Evolutionary conservation across 2,113 vertebrate species (phyloP), one percentile per base, ranked within the genome.

Genomic region (Mus musculus): DNA sequence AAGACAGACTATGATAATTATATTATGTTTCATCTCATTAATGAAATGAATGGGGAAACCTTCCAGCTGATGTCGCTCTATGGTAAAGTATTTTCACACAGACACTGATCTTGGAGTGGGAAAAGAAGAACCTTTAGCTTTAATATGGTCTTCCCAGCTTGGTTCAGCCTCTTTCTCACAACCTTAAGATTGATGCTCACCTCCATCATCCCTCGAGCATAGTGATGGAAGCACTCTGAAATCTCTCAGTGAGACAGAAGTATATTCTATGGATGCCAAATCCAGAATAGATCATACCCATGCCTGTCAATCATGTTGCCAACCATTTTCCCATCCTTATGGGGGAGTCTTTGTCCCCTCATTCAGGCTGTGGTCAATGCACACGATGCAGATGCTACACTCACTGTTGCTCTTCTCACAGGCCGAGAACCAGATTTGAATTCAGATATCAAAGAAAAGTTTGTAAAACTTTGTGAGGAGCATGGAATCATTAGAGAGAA

Each of bases 11-110:
- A 71, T 30, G 0, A 0, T 26, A 0, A 0, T 0, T 91, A 94
- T 3, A 0, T 89, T 26, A 61, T 93, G 0, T 30, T 93, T 65
- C 0, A 87, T 12, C 3, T 80, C 3, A 0, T 0, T 12, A 97
- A 95, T 63, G 0, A 1, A 61, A 89, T 49, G 0, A 0, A 26
- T 7, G 26, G 4, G 0, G 0, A 13, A 33, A 4, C 2, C 0
- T 80, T 46, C 49, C n/a, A 91, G 26, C 0, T 95, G 46, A 12
- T 94, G 33, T 20, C 39, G 2, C 81, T 96, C 46, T 91, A 36
- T 0, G 94, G 95, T 97, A 94, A 1, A 52, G 86, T 94, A 93
- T 82, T 89, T 91, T 89, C 69, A 76, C 28, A 0, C 52, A 61
- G 65, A 92, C 1, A 2, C 2, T 91, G 30, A 69, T 30, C 33